Percentiles rank a stretch among this genome's conserved stretches.
Conservation (phyloP, 2,888 invertebrate genomes). For the Hyalella azteca region DNA sequence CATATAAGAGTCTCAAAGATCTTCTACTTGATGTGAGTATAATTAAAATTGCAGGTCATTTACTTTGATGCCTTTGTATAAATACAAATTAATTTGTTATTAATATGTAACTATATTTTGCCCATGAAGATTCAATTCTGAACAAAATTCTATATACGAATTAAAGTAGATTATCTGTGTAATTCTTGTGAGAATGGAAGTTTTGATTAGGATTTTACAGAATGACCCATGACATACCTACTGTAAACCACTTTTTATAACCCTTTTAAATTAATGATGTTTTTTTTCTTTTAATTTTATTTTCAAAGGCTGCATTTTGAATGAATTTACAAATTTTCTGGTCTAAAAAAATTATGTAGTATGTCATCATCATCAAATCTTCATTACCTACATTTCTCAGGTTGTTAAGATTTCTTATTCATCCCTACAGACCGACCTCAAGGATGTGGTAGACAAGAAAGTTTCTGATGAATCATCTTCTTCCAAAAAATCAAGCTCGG, state of each 20-base stretch:
- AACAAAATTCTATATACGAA: not conserved
- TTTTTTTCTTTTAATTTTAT: not conserved
- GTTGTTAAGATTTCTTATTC: not conserved
- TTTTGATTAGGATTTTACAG: not conserved
- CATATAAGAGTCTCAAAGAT: not conserved
- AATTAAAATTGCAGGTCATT: not conserved
- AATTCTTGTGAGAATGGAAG: not conserved
- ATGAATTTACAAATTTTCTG: not conserved
- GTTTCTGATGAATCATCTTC: not conserved
- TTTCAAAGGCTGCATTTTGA: not conserved
- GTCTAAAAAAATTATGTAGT: not conserved
- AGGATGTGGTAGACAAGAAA: conserved; percentile 33
- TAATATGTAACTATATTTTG: not conserved
- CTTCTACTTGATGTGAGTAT: not conserved
- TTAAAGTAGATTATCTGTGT: not conserved
- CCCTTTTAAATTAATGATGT: not conserved
- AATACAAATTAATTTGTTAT: not conserved
- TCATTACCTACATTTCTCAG: not conserved
- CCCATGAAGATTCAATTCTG: not conserved
- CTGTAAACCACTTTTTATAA: not conserved
- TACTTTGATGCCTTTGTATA: not conserved
- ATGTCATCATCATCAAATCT: not conserved
- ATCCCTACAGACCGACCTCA: conserved; percentile 7
- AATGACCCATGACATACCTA: not conserved
- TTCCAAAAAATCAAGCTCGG: not conserved